These are phyloP conservation scores for Meghimatium bilineatum DNA, from an alignment of 2,888 invertebrate genomes.

Conservation along the genomic window DNA sequence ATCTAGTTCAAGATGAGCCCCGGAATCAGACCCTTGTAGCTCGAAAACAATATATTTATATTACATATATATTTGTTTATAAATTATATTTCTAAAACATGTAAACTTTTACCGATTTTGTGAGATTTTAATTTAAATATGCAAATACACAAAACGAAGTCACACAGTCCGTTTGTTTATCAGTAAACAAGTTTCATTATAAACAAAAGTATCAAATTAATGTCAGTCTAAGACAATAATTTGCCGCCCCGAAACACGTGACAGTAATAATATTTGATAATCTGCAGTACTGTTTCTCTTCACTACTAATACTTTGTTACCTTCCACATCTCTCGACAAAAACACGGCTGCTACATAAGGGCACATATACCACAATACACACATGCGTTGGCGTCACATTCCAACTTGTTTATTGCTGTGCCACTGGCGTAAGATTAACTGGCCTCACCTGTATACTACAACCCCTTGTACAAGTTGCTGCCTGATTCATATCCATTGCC, in stretches of 20 bases:
- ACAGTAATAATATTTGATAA: too few relatives aligned
- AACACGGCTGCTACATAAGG: too few relatives aligned
- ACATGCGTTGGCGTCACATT: background rate
- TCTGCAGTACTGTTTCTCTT: too few relatives aligned
- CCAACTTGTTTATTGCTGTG: too few relatives aligned
- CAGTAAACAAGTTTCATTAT: too few relatives aligned
- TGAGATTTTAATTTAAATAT: background rate
- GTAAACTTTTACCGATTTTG: background rate
- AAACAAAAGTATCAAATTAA: background rate
- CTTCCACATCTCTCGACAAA: too few relatives aligned
- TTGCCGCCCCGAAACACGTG: too few relatives aligned
- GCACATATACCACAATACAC: background rate
- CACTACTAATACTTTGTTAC: too few relatives aligned
- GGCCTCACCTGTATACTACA: background rate
- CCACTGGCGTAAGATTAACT: background rate
- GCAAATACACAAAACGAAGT: too few relatives aligned
- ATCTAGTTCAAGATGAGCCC: background rate
- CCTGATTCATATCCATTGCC: background rate
- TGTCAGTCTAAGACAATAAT: background rate
- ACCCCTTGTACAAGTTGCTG: background rate
- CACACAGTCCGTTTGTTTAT: too few relatives aligned
- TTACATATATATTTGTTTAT: too few relatives aligned
- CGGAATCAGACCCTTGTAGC: too few relatives aligned
- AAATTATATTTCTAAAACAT: background rate
- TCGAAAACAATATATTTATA: background rate